Evolutionary conservation across 1,140 invertebrate species (phyloP), one percentile per base, ranked within the genome.

Genomic region (Brachionus manjavacas): DNA sequence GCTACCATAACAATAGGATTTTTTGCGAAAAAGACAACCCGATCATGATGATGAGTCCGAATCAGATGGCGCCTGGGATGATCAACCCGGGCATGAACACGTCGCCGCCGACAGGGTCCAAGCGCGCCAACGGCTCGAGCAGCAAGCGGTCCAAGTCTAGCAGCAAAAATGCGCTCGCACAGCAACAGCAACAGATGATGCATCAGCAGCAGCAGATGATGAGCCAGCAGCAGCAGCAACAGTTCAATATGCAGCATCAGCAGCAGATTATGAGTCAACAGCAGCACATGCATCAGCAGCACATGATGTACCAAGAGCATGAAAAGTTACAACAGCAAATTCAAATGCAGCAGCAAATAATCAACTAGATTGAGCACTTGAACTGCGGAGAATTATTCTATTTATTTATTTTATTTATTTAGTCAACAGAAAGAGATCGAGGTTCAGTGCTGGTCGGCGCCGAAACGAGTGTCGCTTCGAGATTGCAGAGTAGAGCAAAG

Each of bases 11-110:
- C 46, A 41, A 41, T 14, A 35, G 35, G 43, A 68, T 68, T 16
- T 83, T 83, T 83, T 83, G 81, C 52, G 81, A 83, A 68, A 83
- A 83, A 83, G 81, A 83, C 16, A 83, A 83, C 70, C 81, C 81
- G n/a, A 28, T 55, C 9, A 9, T 60, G 12, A 81, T 64, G 52
- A 39, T 64, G 20, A 41, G 41, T 4, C 64, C 39, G 23, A 80
- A 80, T 20, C 79, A 81, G 39, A 23, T 46, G 2, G 20, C 7
- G 39, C 23, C 41, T 9, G 79, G 52, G 8, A 81, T 81, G 79
- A 2, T 25, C 11, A 81, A 60, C 39, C 25, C 28, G 11, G 35
- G 20, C 23, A 52, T 81, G 79, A 81, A 81, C 25, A 64, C 64
- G 20, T 68, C 79, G 6, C 64, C 79, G 2, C 79, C 31, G 2